Evolutionary conservation across 2,888 invertebrate genomes (phyloP), one percentile per base, ranked within the genome.

Genomic region (Coremacera marginata): DNA sequence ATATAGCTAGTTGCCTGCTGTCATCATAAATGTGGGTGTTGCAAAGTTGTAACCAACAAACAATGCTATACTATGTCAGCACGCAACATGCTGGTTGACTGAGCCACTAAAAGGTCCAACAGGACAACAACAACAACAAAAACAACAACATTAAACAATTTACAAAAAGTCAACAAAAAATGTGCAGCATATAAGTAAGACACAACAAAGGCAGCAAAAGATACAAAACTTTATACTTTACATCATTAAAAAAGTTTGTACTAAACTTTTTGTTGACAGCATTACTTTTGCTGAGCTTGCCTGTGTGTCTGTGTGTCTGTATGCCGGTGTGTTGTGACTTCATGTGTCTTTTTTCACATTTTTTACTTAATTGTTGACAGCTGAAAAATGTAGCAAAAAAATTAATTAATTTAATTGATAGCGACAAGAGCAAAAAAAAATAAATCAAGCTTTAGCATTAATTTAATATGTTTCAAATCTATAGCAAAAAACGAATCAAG

Each of bases 161-260:
- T 70, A 73, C 70, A 57, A 8, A 14, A 55, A 80, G 81, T 80
- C 83, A 75, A 74, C 78, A 79, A 75, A 80, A 81, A 82, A 84
- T 83, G 83, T 84, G 49, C 31, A 60, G n/a, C n/a, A n/a, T n/a
- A 37, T 51, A 9, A 77, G 82, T 11, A 49, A 37, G 27, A n/a
- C 51, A 44, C 25, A 19, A 34, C 44, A 25, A 34, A 37, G 78
- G 80, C 79, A 81, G 77, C 78, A 82, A 81, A 85, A 84, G 85
- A 85, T 82, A 84, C 82, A 84, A 87, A 87, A 87, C 86, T 87
- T 87, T 86, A 82, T 86, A 84, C 87, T 86, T 87, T 86, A 86
- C 86, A 87, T 87, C 87, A 87, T 87, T 87, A 87, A 86, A 86
- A 87, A 86, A 71, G 60, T 71, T 71, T 71, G 37, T 11, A 8